Conservation (phyloP, 1,140 invertebrate genomes). For the Drosophila aff. region DNA sequence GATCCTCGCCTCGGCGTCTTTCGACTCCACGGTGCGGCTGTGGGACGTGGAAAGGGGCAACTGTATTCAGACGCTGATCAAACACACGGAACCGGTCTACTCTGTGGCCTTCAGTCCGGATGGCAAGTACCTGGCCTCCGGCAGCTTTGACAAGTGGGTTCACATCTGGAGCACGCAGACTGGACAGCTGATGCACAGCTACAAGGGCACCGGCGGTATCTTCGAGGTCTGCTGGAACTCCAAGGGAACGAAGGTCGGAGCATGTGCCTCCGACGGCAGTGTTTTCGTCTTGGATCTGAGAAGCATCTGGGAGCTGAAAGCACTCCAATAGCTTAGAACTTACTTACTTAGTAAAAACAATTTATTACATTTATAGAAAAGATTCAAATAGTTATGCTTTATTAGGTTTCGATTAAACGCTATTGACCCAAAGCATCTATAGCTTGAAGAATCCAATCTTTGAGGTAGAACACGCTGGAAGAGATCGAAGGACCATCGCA, state of each 20-base stretch:
- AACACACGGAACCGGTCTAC: constrained; percentile 98
- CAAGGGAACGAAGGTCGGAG: constrained; percentile 94
- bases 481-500: constrained; percentile 4
- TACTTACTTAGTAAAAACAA: too few species aligned
- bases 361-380: too few species aligned
- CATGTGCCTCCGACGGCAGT: constrained; percentile 98
- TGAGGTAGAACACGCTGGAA: not conserved
- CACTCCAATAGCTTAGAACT: not conserved
- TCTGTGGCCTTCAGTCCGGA: constrained; percentile 97
- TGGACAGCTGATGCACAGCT: constrained; percentile 98
- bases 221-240: constrained; percentile 99
- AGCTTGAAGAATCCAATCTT: not conserved
- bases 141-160: constrained; percentile 99
- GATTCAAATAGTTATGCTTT: not conserved
- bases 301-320: constrained; percentile 22
- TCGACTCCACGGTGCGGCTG: constrained; percentile 97
- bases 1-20: constrained; percentile 98
- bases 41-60: constrained; percentile 99
- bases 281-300: constrained; percentile 93
- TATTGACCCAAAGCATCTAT: not conserved
- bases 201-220: constrained; percentile 98
- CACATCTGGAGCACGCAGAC: constrained; percentile 99
- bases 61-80: constrained; percentile 98
- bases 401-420: not conserved
- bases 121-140: constrained; percentile 98